These are phyloP conservation scores for Margaritifera margaritifera DNA, from an alignment of 2,888 invertebrate species.

Conservation along the genomic window DNA sequence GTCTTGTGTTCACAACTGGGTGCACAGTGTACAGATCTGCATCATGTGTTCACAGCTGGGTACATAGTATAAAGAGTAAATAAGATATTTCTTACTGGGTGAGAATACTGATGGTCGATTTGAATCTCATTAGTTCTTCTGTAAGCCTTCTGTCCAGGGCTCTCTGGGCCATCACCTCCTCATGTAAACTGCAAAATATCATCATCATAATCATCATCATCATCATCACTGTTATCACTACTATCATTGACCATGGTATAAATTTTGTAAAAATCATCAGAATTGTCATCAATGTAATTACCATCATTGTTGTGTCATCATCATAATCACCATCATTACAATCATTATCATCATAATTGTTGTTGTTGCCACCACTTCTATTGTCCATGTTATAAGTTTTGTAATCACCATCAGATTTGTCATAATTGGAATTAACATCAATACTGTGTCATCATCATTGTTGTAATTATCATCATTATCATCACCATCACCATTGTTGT, in stretches of 20 bases:
- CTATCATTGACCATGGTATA: neutral
- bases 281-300: neutral
- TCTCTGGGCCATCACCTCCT: slow-evolving; percentile 73
- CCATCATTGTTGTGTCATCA: no score
- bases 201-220: neutral
- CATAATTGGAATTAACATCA: neutral
- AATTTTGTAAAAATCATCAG: neutral
- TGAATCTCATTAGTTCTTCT: slow-evolving; percentile 72
- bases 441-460: neutral
- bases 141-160: slow-evolving; percentile 72
- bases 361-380: neutral
- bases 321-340: neutral
- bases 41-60: no score
- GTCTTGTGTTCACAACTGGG: no score
- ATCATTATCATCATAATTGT: neutral
- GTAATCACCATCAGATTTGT: neutral
- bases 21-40: no score
- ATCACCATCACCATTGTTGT: no score
- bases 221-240: neutral
- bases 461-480: neutral
- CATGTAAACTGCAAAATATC: slow-evolving; percentile 66
- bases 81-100: slow-evolving; percentile 58
- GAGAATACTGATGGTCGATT: slow-evolving; percentile 68
- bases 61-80: neutral
- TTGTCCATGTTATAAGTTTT: neutral